These are phyloP conservation scores for Alcedo atthis DNA, from an alignment of 2,797 vertebrate genomes.

Conservation along the genomic window DNA sequence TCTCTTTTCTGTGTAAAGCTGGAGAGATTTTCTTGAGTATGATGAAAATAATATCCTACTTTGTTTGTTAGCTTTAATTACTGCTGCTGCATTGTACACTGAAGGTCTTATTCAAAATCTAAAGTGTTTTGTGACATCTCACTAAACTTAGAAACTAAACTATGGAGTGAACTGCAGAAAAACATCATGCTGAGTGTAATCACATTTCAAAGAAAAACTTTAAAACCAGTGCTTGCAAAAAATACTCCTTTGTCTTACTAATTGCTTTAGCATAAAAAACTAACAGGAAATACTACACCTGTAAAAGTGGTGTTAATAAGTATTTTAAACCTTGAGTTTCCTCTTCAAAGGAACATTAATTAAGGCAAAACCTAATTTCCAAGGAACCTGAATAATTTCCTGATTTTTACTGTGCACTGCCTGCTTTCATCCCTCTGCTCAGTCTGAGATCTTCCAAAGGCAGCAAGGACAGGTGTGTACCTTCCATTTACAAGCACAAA, in stretches of 20 bases:
- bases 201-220: not conserved
- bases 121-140: not conserved
- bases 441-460: not conserved
- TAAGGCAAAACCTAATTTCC: not conserved
- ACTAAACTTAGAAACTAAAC: not conserved
- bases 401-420: not conserved
- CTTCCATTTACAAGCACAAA: not conserved
- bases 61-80: not conserved
- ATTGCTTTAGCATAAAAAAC: not conserved
- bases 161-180: not conserved
- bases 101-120: not conserved
- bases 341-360: not conserved
- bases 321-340: not conserved
- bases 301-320: not conserved
- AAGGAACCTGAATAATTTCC: not conserved
- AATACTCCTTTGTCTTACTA: not conserved
- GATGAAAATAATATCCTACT: not conserved
- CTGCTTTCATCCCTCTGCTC: not conserved
- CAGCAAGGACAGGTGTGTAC: not conserved
- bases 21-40: not conserved
- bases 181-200: not conserved
- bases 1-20: not conserved
- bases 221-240: not conserved
- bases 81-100: not conserved
- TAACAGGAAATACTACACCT: not conserved